Base-by-base conservation (phyloP, 2,113 vertebrate species). In the Scomber colias region DNA sequence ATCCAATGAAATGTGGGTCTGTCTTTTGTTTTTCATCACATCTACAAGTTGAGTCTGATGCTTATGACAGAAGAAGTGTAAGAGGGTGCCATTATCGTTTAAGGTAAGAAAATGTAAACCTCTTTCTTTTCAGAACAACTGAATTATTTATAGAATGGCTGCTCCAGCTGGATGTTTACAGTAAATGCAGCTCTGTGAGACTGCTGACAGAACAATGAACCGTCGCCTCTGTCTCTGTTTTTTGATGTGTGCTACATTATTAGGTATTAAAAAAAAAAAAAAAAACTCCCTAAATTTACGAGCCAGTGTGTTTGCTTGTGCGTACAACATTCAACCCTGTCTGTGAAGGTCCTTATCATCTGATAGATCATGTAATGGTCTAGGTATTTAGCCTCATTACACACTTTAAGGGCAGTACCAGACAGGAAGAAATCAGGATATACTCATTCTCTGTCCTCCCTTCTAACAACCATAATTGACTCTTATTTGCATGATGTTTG, bases 1-100 rank as follows among this genome's bases (percentile, higher is more conserved):
- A 74, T 50, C 46, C 45, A 61, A 11, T 57, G 35, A 76, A 76
- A 80, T 15, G 45, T 31, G 40, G 46, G 14, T 15, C 40, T 31
- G 5, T 17, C 35, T 67, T 67, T 73, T 78, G 27, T 74, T 74
- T 67, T 70, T 74, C 19, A 66, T 65, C 51, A 57, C 44, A 16
- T 75, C 60, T 77, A 50, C 3, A 4, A 5, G 44, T 48, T 75
- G 14, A 17, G 13, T 67, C 45, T 17, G 24, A 74, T n/a, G 15
- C 51, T 62, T 9, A 24, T n/a, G 54, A 63, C 3, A 17, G 11
- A 64, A 17, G 4, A 40, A 40, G 35, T 40, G 35, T 60, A 57
- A 48, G 3, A 51, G 2, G 8, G 4, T 3, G 27, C 9, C 7
- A 14, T 49, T 30, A 40, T 19, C 30, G 14, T 24, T 55, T 2